Evolutionary conservation across 2,797 vertebrate species (phyloP).

Genomic region (Neomorphus geoffroyi): DNA sequence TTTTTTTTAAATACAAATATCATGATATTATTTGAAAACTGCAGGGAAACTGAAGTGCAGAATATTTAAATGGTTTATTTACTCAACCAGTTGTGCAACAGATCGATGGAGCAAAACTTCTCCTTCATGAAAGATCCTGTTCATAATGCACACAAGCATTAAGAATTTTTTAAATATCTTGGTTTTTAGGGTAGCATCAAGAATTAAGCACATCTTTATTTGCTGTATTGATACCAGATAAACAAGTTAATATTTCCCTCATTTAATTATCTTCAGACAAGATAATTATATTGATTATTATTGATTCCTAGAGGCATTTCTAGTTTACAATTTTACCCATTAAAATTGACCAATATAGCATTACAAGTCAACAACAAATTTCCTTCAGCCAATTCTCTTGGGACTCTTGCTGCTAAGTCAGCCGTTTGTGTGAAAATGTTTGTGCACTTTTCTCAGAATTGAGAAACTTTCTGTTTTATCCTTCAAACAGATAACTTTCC

Average conservation of each 20-base stretch:
- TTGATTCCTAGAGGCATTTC: not conserved
- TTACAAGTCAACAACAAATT: not conserved
- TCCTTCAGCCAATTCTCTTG: not conserved
- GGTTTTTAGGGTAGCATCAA: not conserved
- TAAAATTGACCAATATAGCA: not conserved
- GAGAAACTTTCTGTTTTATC: not conserved
- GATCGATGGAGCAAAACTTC: not conserved
- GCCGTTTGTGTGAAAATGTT: not conserved
- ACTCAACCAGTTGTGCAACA: not conserved
- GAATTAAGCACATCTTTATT: not conserved
- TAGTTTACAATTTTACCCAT: not conserved
- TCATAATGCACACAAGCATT: not conserved
- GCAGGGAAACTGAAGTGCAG: not conserved
- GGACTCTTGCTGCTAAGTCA: not conserved
- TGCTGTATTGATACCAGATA: not conserved
- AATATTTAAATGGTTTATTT: not conserved
- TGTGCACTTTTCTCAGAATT: not conserved
- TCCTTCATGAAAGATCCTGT: not conserved
- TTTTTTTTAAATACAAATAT: not conserved
- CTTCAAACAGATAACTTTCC: not conserved
- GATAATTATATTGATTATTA: not conserved
- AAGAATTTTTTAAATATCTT: not conserved
- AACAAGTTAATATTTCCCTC: not conserved
- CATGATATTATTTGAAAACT: not conserved
- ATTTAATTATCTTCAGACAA: not conserved